These are phyloP conservation scores for Euclidia mi DNA, from an alignment of 2,888 invertebrate species.

Conservation along the genomic window DNA sequence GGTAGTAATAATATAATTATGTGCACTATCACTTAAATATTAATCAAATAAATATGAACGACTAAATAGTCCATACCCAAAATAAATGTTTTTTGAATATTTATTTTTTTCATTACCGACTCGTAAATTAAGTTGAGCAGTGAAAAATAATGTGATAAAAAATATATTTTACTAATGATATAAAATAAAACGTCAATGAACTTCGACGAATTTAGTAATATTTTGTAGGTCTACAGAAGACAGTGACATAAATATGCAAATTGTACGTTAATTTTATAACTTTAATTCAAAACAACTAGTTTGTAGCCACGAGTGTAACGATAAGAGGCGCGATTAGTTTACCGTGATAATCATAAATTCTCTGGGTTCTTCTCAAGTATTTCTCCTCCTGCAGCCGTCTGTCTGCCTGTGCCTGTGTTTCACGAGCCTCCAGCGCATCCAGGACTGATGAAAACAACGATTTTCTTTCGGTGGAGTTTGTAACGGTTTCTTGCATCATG, in stretches of 20 bases:
- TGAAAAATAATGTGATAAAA: too few relatives aligned
- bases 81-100: too few relatives aligned
- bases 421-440: conserved; percentile 80
- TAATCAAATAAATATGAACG: too few relatives aligned
- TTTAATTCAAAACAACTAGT: conserved; percentile 42
- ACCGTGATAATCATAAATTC: conserved; percentile 87
- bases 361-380: conserved; percentile 81
- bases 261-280: background rate
- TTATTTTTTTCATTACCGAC: too few relatives aligned
- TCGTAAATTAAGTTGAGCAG: too few relatives aligned
- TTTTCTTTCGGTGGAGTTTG: conserved; percentile 81
- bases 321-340: conserved; percentile 39
- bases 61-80: too few relatives aligned
- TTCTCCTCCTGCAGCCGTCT: conserved; percentile 84
- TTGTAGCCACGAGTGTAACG: background rate
- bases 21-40: too few relatives aligned
- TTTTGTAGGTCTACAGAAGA: background rate
- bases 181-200: background rate
- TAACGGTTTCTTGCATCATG: conserved; percentile 89
- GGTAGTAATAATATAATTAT: too few relatives aligned
- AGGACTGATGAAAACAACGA: conserved; percentile 83
- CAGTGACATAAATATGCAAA: background rate
- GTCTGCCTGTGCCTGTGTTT: conserved; percentile 78
- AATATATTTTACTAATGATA: background rate
- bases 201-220: background rate